Evolutionary conservation across 2,888 invertebrate genomes (phyloP).

Genomic region (Drosophila leonis): DNA sequence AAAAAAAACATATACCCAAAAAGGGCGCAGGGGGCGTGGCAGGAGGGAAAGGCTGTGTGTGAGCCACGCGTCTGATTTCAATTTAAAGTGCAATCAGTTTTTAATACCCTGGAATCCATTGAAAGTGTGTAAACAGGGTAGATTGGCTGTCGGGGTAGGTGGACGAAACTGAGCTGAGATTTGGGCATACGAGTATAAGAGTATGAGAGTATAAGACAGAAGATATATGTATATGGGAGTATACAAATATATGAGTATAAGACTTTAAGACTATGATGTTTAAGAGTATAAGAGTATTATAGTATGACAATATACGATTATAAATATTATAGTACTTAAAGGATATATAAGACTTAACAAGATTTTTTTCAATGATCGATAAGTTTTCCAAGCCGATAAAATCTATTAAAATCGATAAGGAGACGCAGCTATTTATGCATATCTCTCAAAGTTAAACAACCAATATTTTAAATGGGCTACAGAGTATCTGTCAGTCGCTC

Average conservation of each 20-base stretch:
- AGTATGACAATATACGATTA: background rate
- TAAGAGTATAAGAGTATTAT: background rate
- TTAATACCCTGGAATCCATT: conserved; percentile 5
- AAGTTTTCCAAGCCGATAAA: too few species aligned
- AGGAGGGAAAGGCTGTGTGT: conserved; percentile 12
- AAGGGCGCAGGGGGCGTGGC: background rate
- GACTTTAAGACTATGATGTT: too few species aligned
- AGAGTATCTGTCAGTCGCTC: conserved; percentile 2
- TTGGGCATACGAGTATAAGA: background rate
- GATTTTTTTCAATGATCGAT: too few species aligned
- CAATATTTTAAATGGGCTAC: background rate
- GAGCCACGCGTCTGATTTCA: conserved; percentile 71
- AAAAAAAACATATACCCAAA: conserved; percentile 47
- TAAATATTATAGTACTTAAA: too few species aligned
- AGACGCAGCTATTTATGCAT: too few species aligned
- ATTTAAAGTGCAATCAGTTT: conserved; percentile 74
- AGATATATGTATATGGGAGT: background rate
- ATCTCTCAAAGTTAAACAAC: background rate
- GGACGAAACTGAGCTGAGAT: background rate
- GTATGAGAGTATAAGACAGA: background rate
- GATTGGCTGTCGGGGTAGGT: background rate
- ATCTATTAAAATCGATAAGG: too few species aligned
- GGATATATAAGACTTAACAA: too few species aligned
- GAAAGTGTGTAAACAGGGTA: background rate
- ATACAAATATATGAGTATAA: background rate